Percentiles rank a stretch among this genome's conserved stretches.
Conservation (phyloP, 2,888 invertebrate species). For the Nemurella pictetii region DNA sequence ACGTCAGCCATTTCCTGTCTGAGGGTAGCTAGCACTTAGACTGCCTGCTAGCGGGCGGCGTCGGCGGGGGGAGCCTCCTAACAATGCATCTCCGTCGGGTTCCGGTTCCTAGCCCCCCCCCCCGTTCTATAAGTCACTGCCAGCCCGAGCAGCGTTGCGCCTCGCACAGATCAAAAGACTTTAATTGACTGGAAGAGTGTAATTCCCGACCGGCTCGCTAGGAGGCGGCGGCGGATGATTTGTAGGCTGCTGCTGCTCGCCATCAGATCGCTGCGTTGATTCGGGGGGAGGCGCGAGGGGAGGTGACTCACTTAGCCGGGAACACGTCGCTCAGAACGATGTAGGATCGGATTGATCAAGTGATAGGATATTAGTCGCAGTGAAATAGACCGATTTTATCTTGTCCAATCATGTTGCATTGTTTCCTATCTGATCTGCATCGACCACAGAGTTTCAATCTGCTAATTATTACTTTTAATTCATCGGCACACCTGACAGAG, state of each 20-base stretch:
- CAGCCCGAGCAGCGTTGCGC: conserved; percentile 17
- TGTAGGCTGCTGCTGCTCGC: conserved; percentile 3
- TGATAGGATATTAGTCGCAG: no score
- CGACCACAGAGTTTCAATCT: no score
- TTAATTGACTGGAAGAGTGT: conserved; percentile 35
- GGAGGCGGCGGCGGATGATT: not conserved
- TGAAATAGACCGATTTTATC: no score
- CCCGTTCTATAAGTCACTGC: conserved; percentile 29
- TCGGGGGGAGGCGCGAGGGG: not conserved
- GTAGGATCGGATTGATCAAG: no score
- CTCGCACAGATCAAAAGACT: conserved; percentile 27
- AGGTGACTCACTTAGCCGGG: not conserved
- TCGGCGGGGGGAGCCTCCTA: conserved; percentile 13
- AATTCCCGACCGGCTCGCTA: not conserved
- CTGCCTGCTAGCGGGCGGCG: not conserved
- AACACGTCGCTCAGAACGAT: no score
- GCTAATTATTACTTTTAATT: no score
- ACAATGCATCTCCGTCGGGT: conserved; percentile 32
- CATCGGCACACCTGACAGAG: no score
- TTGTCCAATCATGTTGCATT: no score
- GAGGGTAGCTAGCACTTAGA: conserved; percentile 30
- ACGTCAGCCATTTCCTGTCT: conserved; percentile 52
- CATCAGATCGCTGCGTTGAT: not conserved
- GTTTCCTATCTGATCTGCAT: no score
- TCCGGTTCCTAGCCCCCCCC: conserved; percentile 32